Evolutionary conservation across 2,113 vertebrate species (phyloP).

Genomic region (Misgurnus anguillicaudatus): DNA sequence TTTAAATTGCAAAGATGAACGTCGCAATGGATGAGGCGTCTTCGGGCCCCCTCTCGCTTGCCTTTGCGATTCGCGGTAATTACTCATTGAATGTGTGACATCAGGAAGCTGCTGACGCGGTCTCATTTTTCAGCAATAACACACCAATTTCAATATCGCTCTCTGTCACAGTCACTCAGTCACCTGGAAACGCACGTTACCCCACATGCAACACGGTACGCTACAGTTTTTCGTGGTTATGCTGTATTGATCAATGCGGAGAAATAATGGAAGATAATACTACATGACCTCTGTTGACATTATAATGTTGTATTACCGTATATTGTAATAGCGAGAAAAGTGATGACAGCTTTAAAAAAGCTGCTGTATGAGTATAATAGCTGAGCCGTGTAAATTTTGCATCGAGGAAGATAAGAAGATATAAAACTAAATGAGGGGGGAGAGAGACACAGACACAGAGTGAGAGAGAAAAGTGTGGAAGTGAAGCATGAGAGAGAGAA

Average conservation of each 20-base stretch:
- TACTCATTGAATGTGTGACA: constrained; percentile 50
- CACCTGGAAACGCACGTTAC: constrained; percentile 37
- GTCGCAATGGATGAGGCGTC: constrained; percentile 51
- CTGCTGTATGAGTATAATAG: constrained; percentile 50
- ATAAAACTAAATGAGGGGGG: constrained; percentile 5
- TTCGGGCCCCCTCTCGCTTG: constrained; percentile 41
- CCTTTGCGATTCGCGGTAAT: constrained; percentile 53
- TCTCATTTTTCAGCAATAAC: constrained; percentile 53
- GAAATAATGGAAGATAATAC: constrained; percentile 48
- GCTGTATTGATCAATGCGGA: constrained; percentile 48
- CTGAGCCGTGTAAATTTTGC: constrained; percentile 52
- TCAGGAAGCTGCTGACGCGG: constrained; percentile 48
- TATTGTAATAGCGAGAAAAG: constrained; percentile 52
- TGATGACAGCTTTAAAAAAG: constrained; percentile 55
- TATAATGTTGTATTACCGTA: constrained; percentile 45
- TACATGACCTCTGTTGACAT: constrained; percentile 49
- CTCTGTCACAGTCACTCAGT: constrained; percentile 41
- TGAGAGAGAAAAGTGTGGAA: constrained; percentile 22
- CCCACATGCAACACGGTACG: constrained; percentile 7
- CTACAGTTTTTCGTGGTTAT: constrained; percentile 33
- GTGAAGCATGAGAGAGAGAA: constrained; percentile 16
- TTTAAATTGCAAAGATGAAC: constrained; percentile 58
- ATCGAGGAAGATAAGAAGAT: constrained; percentile 54
- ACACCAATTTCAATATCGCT: constrained; percentile 21
- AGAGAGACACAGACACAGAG: constrained; percentile 12